Evolutionary conservation across 2,888 invertebrate species (phyloP).

Genomic region (Drosophila meridionalis): DNA sequence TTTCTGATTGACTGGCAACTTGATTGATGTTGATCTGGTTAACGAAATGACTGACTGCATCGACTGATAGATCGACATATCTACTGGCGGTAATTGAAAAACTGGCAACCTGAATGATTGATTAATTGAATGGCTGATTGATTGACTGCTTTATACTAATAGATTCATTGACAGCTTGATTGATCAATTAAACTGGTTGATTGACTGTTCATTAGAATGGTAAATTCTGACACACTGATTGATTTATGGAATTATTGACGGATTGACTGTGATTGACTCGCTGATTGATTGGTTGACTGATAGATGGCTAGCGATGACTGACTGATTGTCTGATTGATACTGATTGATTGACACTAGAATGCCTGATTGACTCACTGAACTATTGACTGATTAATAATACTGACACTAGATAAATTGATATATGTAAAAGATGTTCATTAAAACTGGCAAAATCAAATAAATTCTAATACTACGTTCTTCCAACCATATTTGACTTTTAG

Average conservation of each 20-base stretch:
- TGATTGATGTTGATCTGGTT: no score
- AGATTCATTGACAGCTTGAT: not conserved
- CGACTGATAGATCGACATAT: no score
- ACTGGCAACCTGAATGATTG: not conserved
- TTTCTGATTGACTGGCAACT: no score
- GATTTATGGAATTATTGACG: not conserved
- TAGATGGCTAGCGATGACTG: not conserved
- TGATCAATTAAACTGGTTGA: not conserved
- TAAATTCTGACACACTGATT: not conserved
- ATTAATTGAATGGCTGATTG: not conserved
- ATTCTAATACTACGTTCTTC: not conserved
- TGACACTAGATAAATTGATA: not conserved
- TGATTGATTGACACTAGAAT: not conserved
- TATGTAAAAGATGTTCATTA: not conserved
- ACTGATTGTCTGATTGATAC: not conserved
- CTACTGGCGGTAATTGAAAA: no score
- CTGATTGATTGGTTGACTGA: not conserved
- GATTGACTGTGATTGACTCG: not conserved
- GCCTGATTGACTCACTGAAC: not conserved
- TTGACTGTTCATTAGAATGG: not conserved
- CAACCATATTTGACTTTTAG: not conserved
- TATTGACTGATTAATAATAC: no score
- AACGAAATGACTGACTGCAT: no score
- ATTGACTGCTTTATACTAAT: not conserved
- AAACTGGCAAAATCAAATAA: not conserved